Evolutionary conservation across 2,888 invertebrate species (phyloP), one percentile per base, ranked within the genome.

Genomic region (Automeris io): DNA sequence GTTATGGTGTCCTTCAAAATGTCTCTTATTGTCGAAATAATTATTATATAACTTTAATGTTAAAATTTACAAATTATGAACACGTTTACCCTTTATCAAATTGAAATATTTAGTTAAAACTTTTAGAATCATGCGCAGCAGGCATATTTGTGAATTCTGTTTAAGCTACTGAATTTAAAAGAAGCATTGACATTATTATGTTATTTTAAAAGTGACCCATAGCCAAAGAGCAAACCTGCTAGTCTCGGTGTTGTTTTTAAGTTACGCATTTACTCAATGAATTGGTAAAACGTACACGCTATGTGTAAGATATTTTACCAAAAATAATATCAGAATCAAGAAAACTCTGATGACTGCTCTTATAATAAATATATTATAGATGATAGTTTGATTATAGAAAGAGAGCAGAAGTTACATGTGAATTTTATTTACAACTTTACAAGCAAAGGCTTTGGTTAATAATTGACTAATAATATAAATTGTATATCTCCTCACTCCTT

Each of bases 191-290:
- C 36, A 34, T 37, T 41, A 29, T 43, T 38, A 26, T 26, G 13
- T 26, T 24, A 24, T 43, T 46, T 22, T 49, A 42, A 51, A 45
- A 50, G 51, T 41, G 39, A 67, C 77, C 67, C 72, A 62, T 75
- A 73, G 72, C 85, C 83, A 85, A 85, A 85, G 85, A 82, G 67
- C 55, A 70, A 58, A 60, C 66, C 63, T 54, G 62, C 83, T 85
- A 85, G 83, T 85, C 83, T 78, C 56, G 59, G 60, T 74, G 61
- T 57, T 64, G 34, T 31, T 36, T 37, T 39, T 34, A 8, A 42
- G 47, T 51, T 35, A 24, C 56, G 77, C 75, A 74, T 79, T 74
- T 73, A 70, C 55, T 57, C 58, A 61, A 48, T 40, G 29, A 47
- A 40, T 13, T 36, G 37, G 31, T 31, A 38, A 42, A 41, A 36